Evolutionary conservation across 2,888 invertebrate genomes (phyloP).

Genomic region (Ephialtes manifestator): DNA sequence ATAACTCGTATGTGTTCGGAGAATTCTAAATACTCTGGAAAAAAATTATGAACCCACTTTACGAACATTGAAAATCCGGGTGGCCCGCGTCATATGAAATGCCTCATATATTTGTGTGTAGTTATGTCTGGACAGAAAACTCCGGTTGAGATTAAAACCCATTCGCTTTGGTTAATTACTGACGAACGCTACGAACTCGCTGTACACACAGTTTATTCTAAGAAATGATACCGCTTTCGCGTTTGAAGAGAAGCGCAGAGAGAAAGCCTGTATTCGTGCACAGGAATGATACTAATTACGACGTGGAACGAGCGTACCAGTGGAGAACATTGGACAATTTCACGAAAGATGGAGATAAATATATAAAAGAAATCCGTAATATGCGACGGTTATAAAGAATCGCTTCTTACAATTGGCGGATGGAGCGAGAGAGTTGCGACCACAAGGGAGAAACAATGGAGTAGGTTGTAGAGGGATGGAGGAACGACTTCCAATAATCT

Average conservation of each 20-base stretch:
- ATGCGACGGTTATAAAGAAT: constrained; percentile 39
- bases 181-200: neutral
- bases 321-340: neutral
- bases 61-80: too few species aligned
- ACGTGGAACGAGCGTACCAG: neutral
- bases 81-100: too few species aligned
- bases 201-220: neutral
- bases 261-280: neutral
- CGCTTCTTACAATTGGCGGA: constrained; percentile 8
- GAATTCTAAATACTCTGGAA: too few species aligned
- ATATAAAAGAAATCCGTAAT: constrained; percentile 38
- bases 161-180: constrained; percentile 11
- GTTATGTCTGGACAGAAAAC: neutral
- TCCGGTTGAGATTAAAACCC: neutral
- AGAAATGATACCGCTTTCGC: neutral
- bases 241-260: neutral
- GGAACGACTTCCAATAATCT: constrained; percentile 63
- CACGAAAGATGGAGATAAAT: constrained; percentile 18
- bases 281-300: constrained; percentile 18
- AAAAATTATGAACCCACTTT: too few species aligned
- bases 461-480: constrained; percentile 29
- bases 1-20: too few species aligned
- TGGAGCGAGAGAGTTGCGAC: constrained; percentile 1
- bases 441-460: constrained; percentile 45
- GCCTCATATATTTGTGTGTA: too few species aligned